phyloP scores from a whole-genome alignment of 2,113 vertebrate genomes.

The Glaucomys volans region DNA sequence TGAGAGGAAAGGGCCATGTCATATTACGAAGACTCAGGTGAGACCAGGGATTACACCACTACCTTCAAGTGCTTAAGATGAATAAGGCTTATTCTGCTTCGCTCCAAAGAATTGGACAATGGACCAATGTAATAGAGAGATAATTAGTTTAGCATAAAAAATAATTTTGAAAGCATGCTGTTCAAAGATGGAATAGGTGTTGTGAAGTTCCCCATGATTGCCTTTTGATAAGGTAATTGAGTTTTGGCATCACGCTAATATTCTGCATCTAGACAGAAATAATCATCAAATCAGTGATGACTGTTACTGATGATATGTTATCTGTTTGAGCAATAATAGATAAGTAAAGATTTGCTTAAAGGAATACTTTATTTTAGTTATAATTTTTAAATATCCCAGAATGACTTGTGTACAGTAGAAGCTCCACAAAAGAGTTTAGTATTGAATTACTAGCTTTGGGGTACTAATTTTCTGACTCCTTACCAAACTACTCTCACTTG shows the following conservation, averaged over 20 bases:
- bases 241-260: not conserved
- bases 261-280: not conserved
- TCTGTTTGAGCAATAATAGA: not conserved
- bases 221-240: not conserved
- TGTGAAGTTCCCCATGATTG: not conserved
- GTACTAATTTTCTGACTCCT: not conserved
- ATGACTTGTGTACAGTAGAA: not conserved
- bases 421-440: not conserved
- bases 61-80: not conserved
- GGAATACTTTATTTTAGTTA: not conserved
- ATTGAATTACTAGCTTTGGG: not conserved
- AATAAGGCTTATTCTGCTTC: not conserved
- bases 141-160: not conserved
- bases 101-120: not conserved
- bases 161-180: not conserved
- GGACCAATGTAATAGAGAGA: not conserved
- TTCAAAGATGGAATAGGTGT: not conserved
- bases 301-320: not conserved
- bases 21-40: not conserved
- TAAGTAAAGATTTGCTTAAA: not conserved
- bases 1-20: not conserved
- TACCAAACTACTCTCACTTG: not conserved
- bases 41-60: not conserved
- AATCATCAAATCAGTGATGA: not conserved
- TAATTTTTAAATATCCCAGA: constrained; percentile 13